A percentile compares a stretch with the other conserved stretches of the same genome.
phyloP scores from a whole-genome alignment of 2,113 vertebrate species.

The Poicephalus gulielmi region DNA sequence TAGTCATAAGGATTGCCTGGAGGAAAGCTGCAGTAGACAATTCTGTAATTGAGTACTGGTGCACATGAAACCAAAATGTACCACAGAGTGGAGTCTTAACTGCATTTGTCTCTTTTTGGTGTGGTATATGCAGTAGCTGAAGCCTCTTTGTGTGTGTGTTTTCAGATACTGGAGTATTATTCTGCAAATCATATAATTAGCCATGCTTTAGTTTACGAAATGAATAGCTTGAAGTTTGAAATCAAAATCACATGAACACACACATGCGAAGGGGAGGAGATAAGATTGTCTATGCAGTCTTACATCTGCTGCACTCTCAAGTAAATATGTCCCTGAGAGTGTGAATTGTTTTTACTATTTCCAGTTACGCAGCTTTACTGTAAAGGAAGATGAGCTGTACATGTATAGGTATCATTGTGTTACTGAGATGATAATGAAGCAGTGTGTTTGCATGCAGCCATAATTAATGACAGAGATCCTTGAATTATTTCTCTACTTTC shows the following conservation, averaged over 20 bases:
- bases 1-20: neutral
- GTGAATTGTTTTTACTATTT: neutral
- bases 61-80: neutral
- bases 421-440: neutral
- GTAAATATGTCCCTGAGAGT: neutral
- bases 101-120: neutral
- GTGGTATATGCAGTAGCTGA: neutral
- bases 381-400: neutral
- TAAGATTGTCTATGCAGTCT: neutral
- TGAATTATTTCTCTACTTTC: neutral
- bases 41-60: neutral
- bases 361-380: neutral
- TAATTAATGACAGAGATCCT: neutral
- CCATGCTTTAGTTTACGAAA: neutral
- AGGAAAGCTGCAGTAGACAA: neutral
- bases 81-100: neutral
- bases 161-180: neutral
- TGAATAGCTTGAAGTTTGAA: neutral
- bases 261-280: neutral
- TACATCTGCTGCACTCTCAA: neutral
- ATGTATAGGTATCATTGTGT: neutral
- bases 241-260: neutral
- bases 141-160: neutral
- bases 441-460: neutral
- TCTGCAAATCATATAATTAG: neutral